phyloP scores from a whole-genome alignment of 2,888 invertebrate species.

The Zeuzera pyrina region DNA sequence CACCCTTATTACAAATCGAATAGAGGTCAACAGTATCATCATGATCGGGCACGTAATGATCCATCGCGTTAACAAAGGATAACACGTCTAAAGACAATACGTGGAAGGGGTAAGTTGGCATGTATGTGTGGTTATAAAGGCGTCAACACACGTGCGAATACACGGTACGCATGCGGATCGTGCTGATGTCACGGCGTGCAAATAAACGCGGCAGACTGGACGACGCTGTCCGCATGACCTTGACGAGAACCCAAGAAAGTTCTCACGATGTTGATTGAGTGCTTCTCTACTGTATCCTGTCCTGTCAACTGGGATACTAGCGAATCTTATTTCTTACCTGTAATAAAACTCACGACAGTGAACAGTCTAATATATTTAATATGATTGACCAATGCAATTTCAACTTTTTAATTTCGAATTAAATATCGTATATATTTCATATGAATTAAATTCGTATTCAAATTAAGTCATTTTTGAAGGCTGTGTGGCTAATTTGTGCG shows the following conservation, averaged over 20 bases:
- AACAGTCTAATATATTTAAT: too few species aligned
- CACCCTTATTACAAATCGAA: conserved; percentile 40
- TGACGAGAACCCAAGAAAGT: conserved; percentile 36
- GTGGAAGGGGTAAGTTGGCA: conserved; percentile 57
- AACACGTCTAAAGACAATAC: conserved; percentile 60
- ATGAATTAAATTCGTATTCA: too few species aligned
- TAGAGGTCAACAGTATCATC: conserved; percentile 37
- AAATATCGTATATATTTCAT: too few species aligned
- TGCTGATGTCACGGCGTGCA: conserved; percentile 36
- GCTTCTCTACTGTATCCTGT: conserved; percentile 8
- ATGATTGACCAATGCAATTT: too few species aligned
- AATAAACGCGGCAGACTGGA: conserved; percentile 55
- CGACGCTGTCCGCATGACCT: conserved; percentile 55
- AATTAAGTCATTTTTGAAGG: too few species aligned
- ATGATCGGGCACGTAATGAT: conserved; percentile 57
- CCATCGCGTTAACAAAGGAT: conserved; percentile 55
- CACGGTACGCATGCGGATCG: conserved; percentile 52
- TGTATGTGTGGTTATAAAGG: conserved; percentile 39
- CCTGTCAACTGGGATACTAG: too few species aligned
- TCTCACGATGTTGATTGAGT: conserved; percentile 55
- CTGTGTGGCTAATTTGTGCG: too few species aligned
- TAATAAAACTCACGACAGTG: too few species aligned
- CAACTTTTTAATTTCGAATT: too few species aligned
- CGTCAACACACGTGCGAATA: conserved; percentile 40
- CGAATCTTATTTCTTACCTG: too few species aligned